A percentile compares a stretch with the other conserved stretches of the same genome.
Evolutionary conservation across 2,797 vertebrate species (phyloP).

Genomic region (Selene dorsalis): DNA sequence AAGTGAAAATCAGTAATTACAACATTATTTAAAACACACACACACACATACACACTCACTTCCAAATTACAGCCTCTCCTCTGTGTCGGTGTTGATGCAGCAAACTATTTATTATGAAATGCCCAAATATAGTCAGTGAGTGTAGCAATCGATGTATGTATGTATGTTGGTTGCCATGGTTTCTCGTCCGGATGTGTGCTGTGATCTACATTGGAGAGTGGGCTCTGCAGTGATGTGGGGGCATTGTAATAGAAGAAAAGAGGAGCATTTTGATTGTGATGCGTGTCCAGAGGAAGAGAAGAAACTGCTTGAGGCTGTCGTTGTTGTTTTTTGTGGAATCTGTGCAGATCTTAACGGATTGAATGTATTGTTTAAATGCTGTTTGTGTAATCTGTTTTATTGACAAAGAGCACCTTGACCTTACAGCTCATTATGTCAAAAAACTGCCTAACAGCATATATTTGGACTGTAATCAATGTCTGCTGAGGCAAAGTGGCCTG

Average conservation of each 20-base stretch:
- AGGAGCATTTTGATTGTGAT: conserved; percentile 33
- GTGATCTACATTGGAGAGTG: conserved; percentile 57
- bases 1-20: conserved; percentile 52
- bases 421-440: conserved; percentile 34
- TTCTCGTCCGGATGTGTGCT: conserved; percentile 45
- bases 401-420: conserved; percentile 36
- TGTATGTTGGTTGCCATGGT: conserved; percentile 73
- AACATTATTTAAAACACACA: conserved; percentile 46
- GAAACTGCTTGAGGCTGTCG: conserved; percentile 7
- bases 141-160: conserved; percentile 46
- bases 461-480: conserved; percentile 68
- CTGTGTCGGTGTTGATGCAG: conserved; percentile 30
- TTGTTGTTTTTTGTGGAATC: conserved; percentile 9
- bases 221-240: conserved; percentile 52
- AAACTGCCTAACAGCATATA: conserved; percentile 29
- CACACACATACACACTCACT: conserved; percentile 16
- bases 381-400: conserved; percentile 23
- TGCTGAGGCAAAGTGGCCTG: conserved; percentile 62
- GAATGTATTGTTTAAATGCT: conserved; percentile 20
- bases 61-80: conserved; percentile 36
- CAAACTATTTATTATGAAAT: conserved; percentile 52
- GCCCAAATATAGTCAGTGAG: conserved; percentile 19
- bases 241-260: conserved; percentile 42
- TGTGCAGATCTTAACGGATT: neutral
- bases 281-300: conserved; percentile 19